These are phyloP conservation scores for Zeugodacus cucurbitae DNA, from an alignment of 1,140 invertebrate species.

Conservation along the genomic window DNA sequence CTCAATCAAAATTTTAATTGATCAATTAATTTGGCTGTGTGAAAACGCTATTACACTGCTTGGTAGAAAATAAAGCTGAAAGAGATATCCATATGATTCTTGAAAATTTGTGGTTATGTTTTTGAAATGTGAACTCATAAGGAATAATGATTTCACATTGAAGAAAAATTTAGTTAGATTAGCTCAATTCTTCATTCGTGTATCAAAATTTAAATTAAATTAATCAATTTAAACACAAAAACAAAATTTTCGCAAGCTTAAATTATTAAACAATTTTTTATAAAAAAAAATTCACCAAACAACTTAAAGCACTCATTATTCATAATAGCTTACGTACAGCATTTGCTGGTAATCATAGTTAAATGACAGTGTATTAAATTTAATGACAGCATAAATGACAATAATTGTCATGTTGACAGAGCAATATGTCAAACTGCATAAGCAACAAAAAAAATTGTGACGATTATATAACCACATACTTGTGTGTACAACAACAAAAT, in stretches of 20 bases:
- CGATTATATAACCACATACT: not conserved
- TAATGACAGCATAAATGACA: constrained; percentile 13
- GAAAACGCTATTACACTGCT: too few relatives aligned
- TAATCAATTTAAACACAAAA: not conserved
- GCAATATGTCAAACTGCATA: not conserved
- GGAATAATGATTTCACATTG: too few relatives aligned
- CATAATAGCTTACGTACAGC: not conserved
- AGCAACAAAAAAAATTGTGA: not conserved
- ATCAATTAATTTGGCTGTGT: too few relatives aligned
- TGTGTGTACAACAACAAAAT: not conserved
- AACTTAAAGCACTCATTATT: not conserved
- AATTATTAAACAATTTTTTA: not conserved
- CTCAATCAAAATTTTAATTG: too few relatives aligned
- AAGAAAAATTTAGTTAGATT: too few relatives aligned
- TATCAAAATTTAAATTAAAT: too few relatives aligned
- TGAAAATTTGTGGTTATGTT: too few relatives aligned
- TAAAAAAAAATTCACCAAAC: not conserved
- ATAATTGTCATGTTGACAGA: constrained; percentile 4
- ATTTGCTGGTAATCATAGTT: not conserved
- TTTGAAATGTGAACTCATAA: too few relatives aligned
- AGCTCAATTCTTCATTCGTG: too few relatives aligned
- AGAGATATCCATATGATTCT: too few relatives aligned
- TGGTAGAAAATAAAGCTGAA: too few relatives aligned
- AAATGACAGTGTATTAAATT: not conserved
- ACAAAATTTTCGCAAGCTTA: not conserved